Evolutionary conservation across 2,888 invertebrate species (phyloP).

Genomic region (Campaea margaritaria): DNA sequence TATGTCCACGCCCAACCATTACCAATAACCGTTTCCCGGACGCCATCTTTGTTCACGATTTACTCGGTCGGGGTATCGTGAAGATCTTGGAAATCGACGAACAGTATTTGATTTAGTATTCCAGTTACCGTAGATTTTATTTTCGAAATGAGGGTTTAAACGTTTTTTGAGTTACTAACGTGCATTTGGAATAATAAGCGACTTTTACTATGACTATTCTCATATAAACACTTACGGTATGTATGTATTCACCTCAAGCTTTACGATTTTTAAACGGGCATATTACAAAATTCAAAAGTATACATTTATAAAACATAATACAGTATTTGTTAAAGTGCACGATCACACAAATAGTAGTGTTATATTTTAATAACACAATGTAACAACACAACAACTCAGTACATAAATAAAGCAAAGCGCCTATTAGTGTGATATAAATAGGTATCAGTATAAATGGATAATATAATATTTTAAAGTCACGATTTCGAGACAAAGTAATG

Average conservation of each 20-base stretch:
- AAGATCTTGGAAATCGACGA: conserved; percentile 43
- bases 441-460: conserved; percentile 52
- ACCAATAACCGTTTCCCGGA: conserved; percentile 70
- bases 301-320: conserved; percentile 4
- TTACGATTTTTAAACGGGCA: neutral
- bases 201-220: neutral
- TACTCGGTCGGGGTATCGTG: conserved; percentile 52
- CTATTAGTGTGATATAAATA: conserved; percentile 49
- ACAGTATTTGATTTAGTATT: conserved; percentile 41
- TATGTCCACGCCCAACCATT: conserved; percentile 53
- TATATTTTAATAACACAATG: conserved; percentile 37
- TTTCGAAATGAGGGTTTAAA: conserved; percentile 18
- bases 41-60: conserved; percentile 72
- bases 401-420: conserved; percentile 50
- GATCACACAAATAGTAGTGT: conserved; percentile 35
- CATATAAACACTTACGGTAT: too few species aligned
- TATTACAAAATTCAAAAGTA: neutral
- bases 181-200: neutral
- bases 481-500: conserved; percentile 69
- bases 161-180: neutral
- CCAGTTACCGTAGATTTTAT: conserved; percentile 39
- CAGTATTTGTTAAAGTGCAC: conserved; percentile 30
- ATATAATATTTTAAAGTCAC: conserved; percentile 63
- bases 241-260: neutral
- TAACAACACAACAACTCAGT: conserved; percentile 29